These are phyloP conservation scores for Drosophila neutralis DNA, from an alignment of 2,888 invertebrate genomes.

Conservation along the genomic window DNA sequence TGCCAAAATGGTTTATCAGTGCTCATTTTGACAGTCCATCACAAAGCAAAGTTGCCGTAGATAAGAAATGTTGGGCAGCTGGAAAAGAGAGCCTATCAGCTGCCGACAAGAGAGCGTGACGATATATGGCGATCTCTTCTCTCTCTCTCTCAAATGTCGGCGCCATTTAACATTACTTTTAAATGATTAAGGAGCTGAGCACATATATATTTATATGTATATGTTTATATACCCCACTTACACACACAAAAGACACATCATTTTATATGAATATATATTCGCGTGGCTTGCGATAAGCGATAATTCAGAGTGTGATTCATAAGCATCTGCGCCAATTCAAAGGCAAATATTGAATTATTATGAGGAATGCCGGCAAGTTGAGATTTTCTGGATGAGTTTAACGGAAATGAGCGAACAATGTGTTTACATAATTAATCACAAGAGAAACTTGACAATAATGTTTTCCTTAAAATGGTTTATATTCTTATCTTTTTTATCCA, in stretches of 20 bases:
- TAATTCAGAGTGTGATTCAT: slow-evolving; percentile 51
- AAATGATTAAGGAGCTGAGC: not conserved
- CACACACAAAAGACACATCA: not conserved
- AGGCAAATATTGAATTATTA: slow-evolving; percentile 48
- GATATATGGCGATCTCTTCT: not conserved
- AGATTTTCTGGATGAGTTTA: not conserved
- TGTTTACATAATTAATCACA: not conserved
- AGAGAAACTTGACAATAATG: no score
- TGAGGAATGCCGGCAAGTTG: slow-evolving; percentile 2
- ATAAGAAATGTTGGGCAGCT: slow-evolving; percentile 24
- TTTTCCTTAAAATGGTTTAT: not conserved
- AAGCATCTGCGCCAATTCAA: slow-evolving; percentile 48
- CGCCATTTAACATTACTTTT: not conserved
- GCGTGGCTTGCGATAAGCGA: slow-evolving; percentile 32
- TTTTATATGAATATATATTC: slow-evolving; percentile 4
- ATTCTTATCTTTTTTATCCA: not conserved
- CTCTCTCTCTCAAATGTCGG: not conserved
- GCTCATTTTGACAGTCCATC: slow-evolving; percentile 18
- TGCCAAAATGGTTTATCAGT: slow-evolving; percentile 26
- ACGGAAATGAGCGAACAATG: slow-evolving; percentile 9
- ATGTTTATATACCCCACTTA: not conserved
- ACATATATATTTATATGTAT: not conserved
- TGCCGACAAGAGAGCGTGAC: slow-evolving; percentile 7
- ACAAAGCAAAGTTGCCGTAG: slow-evolving; percentile 2
- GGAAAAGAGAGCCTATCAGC: slow-evolving; percentile 52